Base-by-base conservation (phyloP, 2,888 invertebrate species). In the Drosophila heteroneura region DNA sequence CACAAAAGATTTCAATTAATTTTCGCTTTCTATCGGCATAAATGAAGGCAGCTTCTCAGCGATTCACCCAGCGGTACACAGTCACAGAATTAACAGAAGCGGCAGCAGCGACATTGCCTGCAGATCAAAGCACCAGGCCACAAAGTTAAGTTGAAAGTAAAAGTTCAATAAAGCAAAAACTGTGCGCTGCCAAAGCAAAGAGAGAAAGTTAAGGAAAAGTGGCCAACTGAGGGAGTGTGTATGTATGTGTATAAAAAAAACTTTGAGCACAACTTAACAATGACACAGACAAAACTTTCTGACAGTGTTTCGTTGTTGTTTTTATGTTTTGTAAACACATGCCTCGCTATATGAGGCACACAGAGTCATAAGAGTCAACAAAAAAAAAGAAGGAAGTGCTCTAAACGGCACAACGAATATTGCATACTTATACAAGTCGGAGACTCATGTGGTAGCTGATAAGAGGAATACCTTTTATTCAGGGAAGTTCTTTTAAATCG, bases 131-230 rank as follows among this genome's bases (percentile, higher is more conserved):
- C 72, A 60, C 72, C 69, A 72, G 81, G 79, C 76, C 84, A 68
- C 64, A 85, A 86, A 86, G 86, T 86, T 89, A 89, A 90, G 86
- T 86, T 86, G 87, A 90, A 86, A 90, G 89, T 81, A 83, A 90
- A 86, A 86, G 91, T 86, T 89, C 79, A 90, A 90, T 86, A 90
- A 81, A 73, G 89, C 86, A 74, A 70, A 86, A 85, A 76, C 72
- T 71, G 79, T 70, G 75, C 72, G 73, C 30, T 47, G 52, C 52
- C 30, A 52, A 67, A 33, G 76, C 49, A 58, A 59, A 5, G 44
- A 19, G 53, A 26, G 28, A 26, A 33, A 53, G 33, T 47, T 22
- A 51, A 14, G 54, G 14, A 51, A 4, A 12, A 41, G 39, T 12
- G 30, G 12, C n/a, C 14, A 33, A 19, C 14, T 26, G 57, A 19